Conservation (phyloP, 2,888 invertebrate species). For the Pardosa pseudoannulata region DNA sequence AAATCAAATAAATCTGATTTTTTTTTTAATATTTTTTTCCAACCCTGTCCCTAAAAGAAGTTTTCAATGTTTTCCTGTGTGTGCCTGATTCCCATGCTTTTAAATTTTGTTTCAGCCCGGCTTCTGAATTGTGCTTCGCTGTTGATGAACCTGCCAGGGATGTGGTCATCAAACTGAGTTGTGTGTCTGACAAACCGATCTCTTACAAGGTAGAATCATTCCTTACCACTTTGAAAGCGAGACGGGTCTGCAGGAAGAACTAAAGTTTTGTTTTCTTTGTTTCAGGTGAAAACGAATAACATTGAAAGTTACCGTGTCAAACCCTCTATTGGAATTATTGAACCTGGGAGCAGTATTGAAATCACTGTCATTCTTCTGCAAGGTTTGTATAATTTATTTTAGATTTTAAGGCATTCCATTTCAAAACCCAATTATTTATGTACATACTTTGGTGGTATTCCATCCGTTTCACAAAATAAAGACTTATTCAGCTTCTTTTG, state of each 20-base stretch:
- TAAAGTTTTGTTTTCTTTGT: constrained; percentile 75
- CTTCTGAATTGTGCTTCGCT: constrained; percentile 38
- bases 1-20: too few species aligned
- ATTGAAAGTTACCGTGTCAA: constrained; percentile 96
- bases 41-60: too few species aligned
- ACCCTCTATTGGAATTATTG: constrained; percentile 88
- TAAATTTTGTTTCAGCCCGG: constrained; percentile 41
- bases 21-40: too few species aligned
- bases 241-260: too few species aligned
- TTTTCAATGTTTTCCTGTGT: not conserved
- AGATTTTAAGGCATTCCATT: not conserved
- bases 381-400: constrained; percentile 25
- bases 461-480: too few species aligned
- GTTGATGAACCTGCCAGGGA: constrained; percentile 25
- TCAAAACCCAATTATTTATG: not conserved
- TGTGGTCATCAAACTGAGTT: constrained; percentile 44
- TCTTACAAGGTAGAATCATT: constrained; percentile 60
- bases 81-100: too few species aligned
- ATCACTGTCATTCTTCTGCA: constrained; percentile 48
- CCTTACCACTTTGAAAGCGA: too few species aligned
- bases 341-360: constrained; percentile 79
- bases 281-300: constrained; percentile 94
- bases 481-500: too few species aligned
- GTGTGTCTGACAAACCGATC: constrained; percentile 49
- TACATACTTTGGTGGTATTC: too few species aligned